These are phyloP conservation scores for Perca fluviatilis DNA, from an alignment of 2,113 vertebrate species.

Conservation along the genomic window DNA sequence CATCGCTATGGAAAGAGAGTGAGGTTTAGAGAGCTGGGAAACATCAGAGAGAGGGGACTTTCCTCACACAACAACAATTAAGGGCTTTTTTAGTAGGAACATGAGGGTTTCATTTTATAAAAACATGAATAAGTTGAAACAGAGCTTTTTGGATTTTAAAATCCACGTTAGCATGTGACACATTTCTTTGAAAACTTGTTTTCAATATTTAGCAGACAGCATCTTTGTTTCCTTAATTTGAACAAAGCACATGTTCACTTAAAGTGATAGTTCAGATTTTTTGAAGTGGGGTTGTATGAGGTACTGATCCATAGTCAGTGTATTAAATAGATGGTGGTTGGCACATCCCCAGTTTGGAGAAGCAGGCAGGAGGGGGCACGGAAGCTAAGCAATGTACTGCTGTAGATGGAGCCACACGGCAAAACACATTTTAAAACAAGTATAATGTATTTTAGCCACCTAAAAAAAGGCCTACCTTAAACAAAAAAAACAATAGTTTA, in stretches of 20 bases:
- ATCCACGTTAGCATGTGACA: slow-evolving; percentile 7
- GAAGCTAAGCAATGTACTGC: no score
- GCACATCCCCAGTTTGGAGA: no score
- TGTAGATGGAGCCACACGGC: no score
- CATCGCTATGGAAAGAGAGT: slow-evolving; percentile 62
- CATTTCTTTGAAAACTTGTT: slow-evolving; percentile 1
- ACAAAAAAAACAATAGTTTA: no score
- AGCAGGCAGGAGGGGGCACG: no score
- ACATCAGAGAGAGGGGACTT: slow-evolving; percentile 20
- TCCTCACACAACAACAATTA: slow-evolving; percentile 30
- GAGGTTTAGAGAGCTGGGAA: slow-evolving; percentile 10
- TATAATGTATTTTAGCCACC: no score
- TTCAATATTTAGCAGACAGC: slow-evolving; percentile 14
- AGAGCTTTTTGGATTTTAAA: neutral
- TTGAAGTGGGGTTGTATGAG: no score
- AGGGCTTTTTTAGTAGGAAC: neutral
- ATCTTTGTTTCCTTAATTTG: slow-evolving; percentile 43
- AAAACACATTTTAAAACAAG: no score
- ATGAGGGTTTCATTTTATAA: slow-evolving; percentile 12
- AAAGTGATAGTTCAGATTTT: no score
- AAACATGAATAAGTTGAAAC: slow-evolving; percentile 15
- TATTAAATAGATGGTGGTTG: no score
- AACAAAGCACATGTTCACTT: slow-evolving; percentile 17
- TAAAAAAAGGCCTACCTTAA: no score
- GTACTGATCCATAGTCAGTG: no score